Evolutionary conservation across 2,797 vertebrate species (phyloP).

Genomic region (Champsocephalus esox): DNA sequence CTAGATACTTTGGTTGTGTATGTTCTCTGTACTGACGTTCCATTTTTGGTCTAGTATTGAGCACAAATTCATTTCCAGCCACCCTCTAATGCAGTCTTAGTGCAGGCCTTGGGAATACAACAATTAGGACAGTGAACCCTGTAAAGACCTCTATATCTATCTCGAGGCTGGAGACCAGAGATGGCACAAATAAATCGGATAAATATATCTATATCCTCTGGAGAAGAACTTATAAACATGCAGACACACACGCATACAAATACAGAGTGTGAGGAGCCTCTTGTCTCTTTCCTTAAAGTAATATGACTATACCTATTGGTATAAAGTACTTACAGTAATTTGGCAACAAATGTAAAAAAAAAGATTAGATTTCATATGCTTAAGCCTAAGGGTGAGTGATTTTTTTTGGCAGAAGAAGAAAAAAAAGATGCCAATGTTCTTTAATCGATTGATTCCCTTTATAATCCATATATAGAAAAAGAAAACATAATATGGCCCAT

Average conservation of each 20-base stretch:
- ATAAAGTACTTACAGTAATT: constrained; percentile 47
- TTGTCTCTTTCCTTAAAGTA: constrained; percentile 26
- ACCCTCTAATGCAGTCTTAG: not conserved
- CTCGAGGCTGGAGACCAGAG: constrained; percentile 13
- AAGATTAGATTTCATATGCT: constrained; percentile 40
- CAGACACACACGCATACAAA: constrained; percentile 9
- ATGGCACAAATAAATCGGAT: constrained; percentile 25
- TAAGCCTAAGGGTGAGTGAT: constrained; percentile 37
- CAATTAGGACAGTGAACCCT: constrained; percentile 5
- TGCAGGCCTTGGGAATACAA: constrained; percentile 13
- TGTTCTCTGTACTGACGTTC: not conserved
- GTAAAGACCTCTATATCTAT: not conserved
- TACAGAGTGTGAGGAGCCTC: constrained; percentile 35
- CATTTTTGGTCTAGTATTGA: constrained; percentile 27
- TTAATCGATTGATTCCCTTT: constrained; percentile 68
- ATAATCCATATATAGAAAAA: constrained; percentile 50
- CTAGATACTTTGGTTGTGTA: constrained; percentile 10
- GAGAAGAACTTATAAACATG: constrained; percentile 36
- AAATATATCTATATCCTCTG: constrained; percentile 20
- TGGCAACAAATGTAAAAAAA: constrained; percentile 59
- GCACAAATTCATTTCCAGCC: constrained; percentile 2
- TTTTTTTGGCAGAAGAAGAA: constrained; percentile 59
- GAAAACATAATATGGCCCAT: constrained; percentile 47
- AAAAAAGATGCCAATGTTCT: constrained; percentile 45
- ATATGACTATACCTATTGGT: constrained; percentile 31